Evolutionary conservation across 1,140 invertebrate species (phyloP), one percentile per base, ranked within the genome.

Genomic region (Lasioglossum baleicum): DNA sequence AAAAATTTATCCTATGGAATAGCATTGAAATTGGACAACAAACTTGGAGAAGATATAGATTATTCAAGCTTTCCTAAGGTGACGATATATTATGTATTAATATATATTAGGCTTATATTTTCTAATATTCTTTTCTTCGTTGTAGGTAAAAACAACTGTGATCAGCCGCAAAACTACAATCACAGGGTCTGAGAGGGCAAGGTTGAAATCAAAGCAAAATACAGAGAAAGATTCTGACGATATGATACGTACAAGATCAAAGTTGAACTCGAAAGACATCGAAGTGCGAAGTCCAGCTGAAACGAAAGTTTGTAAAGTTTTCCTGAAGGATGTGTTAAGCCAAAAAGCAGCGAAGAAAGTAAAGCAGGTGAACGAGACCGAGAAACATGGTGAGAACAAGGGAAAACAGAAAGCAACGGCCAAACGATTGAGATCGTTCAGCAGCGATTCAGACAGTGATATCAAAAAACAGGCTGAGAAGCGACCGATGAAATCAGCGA

Each of bases 81-180:
- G 89, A 82, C 66, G 0, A 15, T 22, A 48, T n/a, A 31, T 60
- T 17, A 0, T 20, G 13, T 42, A 69, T 53, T 35, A 0, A 26
- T 0, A 51, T 56, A 2, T n/a, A 20, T 56, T 56, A 0, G 10
- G 6, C 10, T 60, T 42, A 67, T 22, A 42, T 64, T 20, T 42
- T 66, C 0, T 58, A 58, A 6, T 48, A 42, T 8, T 10, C 7
- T 35, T 64, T 64, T 63, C 31, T 48, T 48, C 5, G 63, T 80
- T 76, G 3, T 61, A 92, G 91, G 87, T 87, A 42, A 87, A 86
- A 75, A 91, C 91, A 20, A 53, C 70, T 40, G 85, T 92, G 10
- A 67, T 91, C n/a, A 89, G 67, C 81, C 89, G 91, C 6, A 91
- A 92, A 81, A 92, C 91, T 2, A 92, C 91, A 0, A 80, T 63